These are phyloP conservation scores for Atethmia centrago DNA, from an alignment of 2,888 invertebrate species.

Conservation along the genomic window DNA sequence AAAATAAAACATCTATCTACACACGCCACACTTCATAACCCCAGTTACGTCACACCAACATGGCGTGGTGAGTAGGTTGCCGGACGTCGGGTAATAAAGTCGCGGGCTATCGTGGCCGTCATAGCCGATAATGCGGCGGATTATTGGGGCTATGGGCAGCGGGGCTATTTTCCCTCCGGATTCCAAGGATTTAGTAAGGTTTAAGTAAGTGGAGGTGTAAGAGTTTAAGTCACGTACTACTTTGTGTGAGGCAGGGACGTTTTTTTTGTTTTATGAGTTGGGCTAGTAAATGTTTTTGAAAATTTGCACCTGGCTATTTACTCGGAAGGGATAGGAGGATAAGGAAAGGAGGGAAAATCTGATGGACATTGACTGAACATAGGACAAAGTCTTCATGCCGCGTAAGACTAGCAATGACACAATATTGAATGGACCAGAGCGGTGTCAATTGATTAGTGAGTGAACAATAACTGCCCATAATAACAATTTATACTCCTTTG, in stretches of 20 bases:
- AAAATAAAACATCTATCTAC: slow-evolving; percentile 9
- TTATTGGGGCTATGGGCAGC: slow-evolving; percentile 47
- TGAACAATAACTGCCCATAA: slow-evolving; percentile 1
- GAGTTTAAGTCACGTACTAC: slow-evolving; percentile 55
- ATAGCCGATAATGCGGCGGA: slow-evolving; percentile 64
- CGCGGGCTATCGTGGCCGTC: slow-evolving; percentile 54
- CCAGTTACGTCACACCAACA: slow-evolving; percentile 31
- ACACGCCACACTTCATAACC: slow-evolving; percentile 11
- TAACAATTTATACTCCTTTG: slow-evolving; percentile 10
- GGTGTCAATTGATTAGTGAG: background rate
- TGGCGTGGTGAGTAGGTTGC: slow-evolving; percentile 27
- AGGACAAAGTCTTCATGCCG: background rate
- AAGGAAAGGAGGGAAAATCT: background rate
- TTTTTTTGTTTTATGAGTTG: slow-evolving; percentile 42
- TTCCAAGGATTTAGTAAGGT: slow-evolving; percentile 45
- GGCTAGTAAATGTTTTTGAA: background rate
- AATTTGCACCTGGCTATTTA: background rate
- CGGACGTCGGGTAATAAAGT: slow-evolving; percentile 57
- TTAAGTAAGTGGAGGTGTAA: slow-evolving; percentile 58
- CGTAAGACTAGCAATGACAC: background rate
- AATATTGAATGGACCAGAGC: background rate
- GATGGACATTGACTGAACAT: background rate
- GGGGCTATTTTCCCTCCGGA: slow-evolving; percentile 49
- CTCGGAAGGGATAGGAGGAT: background rate
- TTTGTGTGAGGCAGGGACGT: slow-evolving; percentile 12